Conservation (phyloP, 2,797 vertebrate species). For the Pachyuromys duprasi region DNA sequence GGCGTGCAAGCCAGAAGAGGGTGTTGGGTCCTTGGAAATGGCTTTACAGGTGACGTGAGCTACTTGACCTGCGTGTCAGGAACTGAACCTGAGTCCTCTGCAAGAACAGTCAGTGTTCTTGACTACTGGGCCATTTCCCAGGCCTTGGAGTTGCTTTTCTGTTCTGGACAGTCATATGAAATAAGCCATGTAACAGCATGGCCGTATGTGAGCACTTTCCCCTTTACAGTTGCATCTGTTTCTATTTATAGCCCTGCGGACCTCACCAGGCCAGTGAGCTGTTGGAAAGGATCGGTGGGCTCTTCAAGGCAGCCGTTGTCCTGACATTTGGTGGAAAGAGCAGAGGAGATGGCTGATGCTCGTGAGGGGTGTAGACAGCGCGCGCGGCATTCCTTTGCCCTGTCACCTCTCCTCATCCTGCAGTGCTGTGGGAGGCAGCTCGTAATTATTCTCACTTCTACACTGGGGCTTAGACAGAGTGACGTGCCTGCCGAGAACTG, state of each 20-base stretch:
- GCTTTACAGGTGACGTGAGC: not conserved
- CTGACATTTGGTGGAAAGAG: not conserved
- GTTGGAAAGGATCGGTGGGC: not conserved
- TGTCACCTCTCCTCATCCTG: slow-evolving; percentile 49
- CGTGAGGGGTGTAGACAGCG: not conserved
- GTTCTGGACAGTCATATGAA: not conserved
- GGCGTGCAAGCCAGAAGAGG: not conserved
- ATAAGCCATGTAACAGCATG: not conserved
- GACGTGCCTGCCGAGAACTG: not conserved
- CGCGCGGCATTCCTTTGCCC: not conserved
- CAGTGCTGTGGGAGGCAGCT: not conserved
- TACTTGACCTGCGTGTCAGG: not conserved
- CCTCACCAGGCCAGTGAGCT: not conserved
- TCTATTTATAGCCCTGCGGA: not conserved
- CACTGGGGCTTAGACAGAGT: not conserved
- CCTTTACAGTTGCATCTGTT: not conserved
- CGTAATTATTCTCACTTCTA: slow-evolving; percentile 51
- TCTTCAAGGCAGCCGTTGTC: not conserved
- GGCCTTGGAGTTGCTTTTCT: not conserved
- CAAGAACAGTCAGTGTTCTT: not conserved
- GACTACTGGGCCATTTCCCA: not conserved
- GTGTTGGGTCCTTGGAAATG: not conserved
- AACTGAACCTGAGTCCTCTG: not conserved
- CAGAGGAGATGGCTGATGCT: not conserved
- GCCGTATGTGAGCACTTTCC: not conserved